Conservation (phyloP, 2,113 vertebrate genomes). For the Xerus inauris region DNA sequence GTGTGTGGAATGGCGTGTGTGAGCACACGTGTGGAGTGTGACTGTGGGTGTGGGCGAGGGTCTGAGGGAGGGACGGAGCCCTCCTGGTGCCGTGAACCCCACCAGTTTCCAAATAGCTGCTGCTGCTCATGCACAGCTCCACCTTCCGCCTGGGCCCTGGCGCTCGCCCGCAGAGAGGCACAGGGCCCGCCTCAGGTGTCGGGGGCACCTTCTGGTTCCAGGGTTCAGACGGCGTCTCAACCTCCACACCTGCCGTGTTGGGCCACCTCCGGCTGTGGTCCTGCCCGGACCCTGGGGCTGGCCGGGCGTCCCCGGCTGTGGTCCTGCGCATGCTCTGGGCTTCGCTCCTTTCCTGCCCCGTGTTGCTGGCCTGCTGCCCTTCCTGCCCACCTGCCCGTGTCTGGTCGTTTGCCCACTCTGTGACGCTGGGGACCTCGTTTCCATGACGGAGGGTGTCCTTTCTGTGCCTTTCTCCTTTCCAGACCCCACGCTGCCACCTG, state of each 20-base stretch:
- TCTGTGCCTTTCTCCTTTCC: background rate
- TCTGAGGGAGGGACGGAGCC: too few relatives aligned
- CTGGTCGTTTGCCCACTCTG: background rate
- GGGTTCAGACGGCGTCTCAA: background rate
- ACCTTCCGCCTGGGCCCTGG: background rate
- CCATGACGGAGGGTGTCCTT: rapidly evolving
- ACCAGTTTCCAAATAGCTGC: background rate
- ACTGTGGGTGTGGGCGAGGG: background rate
- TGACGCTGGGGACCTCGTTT: background rate
- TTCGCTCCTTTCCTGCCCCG: background rate
- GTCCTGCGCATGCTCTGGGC: too few relatives aligned
- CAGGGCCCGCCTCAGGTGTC: too few relatives aligned
- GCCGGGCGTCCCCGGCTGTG: too few relatives aligned
- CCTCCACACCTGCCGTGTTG: background rate
- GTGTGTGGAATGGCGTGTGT: background rate
- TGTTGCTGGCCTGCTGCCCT: background rate
- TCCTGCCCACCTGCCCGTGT: rapidly evolving
- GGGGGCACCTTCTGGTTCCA: background rate
- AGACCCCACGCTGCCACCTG: rapidly evolving
- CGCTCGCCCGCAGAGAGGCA: too few relatives aligned
- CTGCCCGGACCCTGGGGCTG: too few relatives aligned
- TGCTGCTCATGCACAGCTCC: too few relatives aligned
- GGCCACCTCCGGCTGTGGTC: too few relatives aligned
- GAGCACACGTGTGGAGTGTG: too few relatives aligned
- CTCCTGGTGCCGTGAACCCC: background rate